phyloP scores from a whole-genome alignment of 1,140 invertebrate species.

The Leucophenga varia region DNA sequence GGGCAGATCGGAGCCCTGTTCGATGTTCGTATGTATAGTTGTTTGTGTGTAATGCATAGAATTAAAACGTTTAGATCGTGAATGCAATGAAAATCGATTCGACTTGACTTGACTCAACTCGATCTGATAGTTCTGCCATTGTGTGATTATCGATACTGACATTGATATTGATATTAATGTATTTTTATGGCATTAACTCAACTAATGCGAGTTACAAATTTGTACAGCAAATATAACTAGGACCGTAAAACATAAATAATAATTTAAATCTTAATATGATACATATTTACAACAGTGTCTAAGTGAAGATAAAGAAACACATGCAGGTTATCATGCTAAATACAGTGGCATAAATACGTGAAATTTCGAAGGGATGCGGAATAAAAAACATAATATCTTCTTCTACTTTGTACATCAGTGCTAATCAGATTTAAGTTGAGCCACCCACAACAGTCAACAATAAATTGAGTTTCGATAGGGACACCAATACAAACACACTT shows the following conservation, averaged over 20 bases:
- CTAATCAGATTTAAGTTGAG: constrained; percentile 1
- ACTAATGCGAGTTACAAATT: constrained; percentile 22
- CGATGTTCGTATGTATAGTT: no score
- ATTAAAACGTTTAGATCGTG: constrained; percentile 11
- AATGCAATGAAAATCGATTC: background rate
- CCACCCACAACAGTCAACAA: constrained; percentile 30
- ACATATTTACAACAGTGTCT: no score
- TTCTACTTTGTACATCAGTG: no score
- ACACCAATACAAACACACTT: background rate
- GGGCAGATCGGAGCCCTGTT: constrained; percentile 83
- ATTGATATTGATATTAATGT: constrained; percentile 8
- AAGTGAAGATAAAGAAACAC: no score
- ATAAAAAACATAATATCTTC: background rate
- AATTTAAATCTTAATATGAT: no score
- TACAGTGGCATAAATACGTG: no score
- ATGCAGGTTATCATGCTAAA: no score
- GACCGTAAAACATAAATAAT: no score
- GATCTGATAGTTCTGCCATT: constrained; percentile 7
- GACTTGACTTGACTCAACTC: background rate
- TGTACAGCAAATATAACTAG: constrained; percentile 22
- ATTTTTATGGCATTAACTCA: constrained; percentile 9
- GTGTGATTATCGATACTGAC: no score
- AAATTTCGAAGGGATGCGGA: no score
- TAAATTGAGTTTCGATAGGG: constrained; percentile 29
- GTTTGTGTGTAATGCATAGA: constrained; percentile 17